Evolutionary conservation across 2,888 invertebrate species (phyloP).

Genomic region (Phyllotreta cruciferae): DNA sequence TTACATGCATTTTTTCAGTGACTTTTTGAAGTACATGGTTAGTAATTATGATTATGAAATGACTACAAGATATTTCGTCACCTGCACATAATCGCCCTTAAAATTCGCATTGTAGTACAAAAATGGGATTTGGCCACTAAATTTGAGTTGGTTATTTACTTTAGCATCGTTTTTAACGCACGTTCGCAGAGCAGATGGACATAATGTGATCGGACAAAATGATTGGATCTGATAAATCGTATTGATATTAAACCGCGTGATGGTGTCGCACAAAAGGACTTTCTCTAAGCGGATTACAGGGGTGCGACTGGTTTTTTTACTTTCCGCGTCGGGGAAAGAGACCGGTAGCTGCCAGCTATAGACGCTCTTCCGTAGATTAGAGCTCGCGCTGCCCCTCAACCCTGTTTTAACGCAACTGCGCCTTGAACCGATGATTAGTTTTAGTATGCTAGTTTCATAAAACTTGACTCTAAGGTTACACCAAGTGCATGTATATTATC

Average conservation of each 20-base stretch:
- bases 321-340: conserved; percentile 43
- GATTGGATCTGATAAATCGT: conserved; percentile 54
- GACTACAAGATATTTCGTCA: too few species aligned
- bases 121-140: conserved; percentile 9
- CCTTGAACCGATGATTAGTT: too few species aligned
- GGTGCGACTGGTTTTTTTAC: conserved; percentile 56
- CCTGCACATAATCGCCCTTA: background rate
- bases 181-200: conserved; percentile 45
- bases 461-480: too few species aligned
- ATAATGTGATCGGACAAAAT: conserved; percentile 40
- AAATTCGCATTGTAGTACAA: background rate
- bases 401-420: conserved; percentile 11
- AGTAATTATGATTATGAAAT: too few species aligned
- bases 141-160: conserved; percentile 24
- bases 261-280: conserved; percentile 54
- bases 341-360: conserved; percentile 9
- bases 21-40: too few species aligned
- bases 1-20: too few species aligned
- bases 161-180: conserved; percentile 18
- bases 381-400: conserved; percentile 22
- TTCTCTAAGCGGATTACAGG: conserved; percentile 52
- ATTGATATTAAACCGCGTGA: conserved; percentile 56
- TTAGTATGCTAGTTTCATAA: too few species aligned
- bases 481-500: too few species aligned
- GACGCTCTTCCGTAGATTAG: conserved; percentile 28